Base-by-base conservation (phyloP, 2,113 vertebrate genomes). In the Mirounga angustirostris region DNA sequence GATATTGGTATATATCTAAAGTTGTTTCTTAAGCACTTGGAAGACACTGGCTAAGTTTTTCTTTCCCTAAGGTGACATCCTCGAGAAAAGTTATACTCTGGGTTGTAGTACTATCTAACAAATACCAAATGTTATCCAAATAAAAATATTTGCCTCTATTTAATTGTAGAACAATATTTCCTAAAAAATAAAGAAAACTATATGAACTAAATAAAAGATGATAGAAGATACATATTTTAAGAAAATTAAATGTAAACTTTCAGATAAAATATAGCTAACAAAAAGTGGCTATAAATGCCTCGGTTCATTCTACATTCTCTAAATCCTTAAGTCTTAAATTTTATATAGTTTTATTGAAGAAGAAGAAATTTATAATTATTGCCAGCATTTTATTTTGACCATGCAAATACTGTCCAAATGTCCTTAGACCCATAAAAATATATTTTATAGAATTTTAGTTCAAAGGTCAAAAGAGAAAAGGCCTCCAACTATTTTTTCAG, bases 71-170 rank as follows among this genome's bases (percentile, higher is more conserved):
- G 43, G 46, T 65, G 58, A 85, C 4, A 85, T 78, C 69, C 22
- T 92, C 4, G 26, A 82, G 52, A 69, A 95, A 83, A 76, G 16
- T n/a, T 88, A 76, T 13, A 80, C 26, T 30, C 16, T 97, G 30
- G 22, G 13, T 46, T 95, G 43, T 56, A 89, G 33, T 58, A 14
- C 36, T 88, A 78, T 50, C 30, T 90, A 86, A 80, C 4, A 89
- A 24, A 97, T 9, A 14, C 4, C 26, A 81, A 85, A 40, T 24
- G 13, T 59, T 86, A 85, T 67, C 85, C 30, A 93, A 86, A 91
- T 85, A 90, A 93, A 95, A 91, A 89, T 90, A 71, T 58, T 8
- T n/a, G 26, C 26, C 46, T 88, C 43, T 93, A 61, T 36, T 92
- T 82, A 93, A 82, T 3, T 56, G 7, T 43, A 91, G 61, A 30